Evolutionary conservation across 1,140 invertebrate species (phyloP).

Genomic region (Temnothorax longispinosus): DNA sequence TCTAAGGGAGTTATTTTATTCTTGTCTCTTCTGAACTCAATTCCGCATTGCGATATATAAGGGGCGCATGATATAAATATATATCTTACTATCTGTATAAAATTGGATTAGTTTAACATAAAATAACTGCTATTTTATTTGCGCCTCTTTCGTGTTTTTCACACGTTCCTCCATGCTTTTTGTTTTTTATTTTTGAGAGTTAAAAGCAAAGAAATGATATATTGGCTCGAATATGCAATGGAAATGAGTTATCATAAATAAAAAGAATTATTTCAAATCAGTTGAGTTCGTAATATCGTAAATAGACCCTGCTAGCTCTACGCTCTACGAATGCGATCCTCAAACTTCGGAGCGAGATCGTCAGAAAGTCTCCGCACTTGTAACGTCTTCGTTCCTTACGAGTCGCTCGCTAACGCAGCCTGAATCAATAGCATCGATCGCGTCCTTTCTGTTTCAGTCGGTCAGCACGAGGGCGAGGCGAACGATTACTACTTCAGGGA

Average conservation of each 20-base stretch:
- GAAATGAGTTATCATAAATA: background rate
- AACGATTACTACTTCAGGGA: conserved; percentile 91
- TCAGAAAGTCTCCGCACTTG: conserved; percentile 26
- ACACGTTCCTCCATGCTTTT: background rate
- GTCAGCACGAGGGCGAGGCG: conserved; percentile 80
- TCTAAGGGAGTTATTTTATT: background rate
- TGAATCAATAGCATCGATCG: conserved; percentile 25
- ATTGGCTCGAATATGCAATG: background rate
- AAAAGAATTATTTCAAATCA: background rate
- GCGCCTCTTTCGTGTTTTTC: too few species aligned
- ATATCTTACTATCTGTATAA: background rate
- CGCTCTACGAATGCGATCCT: background rate
- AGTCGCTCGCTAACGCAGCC: background rate
- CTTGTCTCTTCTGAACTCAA: background rate
- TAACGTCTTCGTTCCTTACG: conserved; percentile 13
- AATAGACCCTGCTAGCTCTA: background rate
- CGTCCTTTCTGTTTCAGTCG: conserved; percentile 79
- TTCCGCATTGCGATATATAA: background rate
- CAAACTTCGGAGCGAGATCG: background rate
- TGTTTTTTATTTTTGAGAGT: background rate
- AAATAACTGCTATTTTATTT: background rate
- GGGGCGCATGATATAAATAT: background rate
- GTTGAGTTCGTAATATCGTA: background rate
- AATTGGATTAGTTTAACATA: background rate
- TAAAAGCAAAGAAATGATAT: background rate